Percentiles rank a stretch among this genome's conserved stretches.
These are phyloP conservation scores for Synanthedon andrenaeformis DNA, from an alignment of 2,888 invertebrate genomes.

Conservation along the genomic window DNA sequence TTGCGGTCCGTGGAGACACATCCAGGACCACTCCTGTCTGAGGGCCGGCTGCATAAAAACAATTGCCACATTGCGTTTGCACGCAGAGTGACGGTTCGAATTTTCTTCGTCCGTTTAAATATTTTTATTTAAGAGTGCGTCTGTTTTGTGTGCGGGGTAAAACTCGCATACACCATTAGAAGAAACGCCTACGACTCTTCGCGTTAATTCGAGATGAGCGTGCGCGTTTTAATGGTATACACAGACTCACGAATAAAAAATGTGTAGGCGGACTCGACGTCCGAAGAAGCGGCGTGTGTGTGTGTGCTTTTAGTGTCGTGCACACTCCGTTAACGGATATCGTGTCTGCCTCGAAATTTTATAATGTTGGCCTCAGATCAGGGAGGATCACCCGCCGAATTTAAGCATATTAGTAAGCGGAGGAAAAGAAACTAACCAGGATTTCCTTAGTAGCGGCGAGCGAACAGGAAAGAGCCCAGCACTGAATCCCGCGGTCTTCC, in stretches of 20 bases:
- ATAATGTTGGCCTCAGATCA: neutral
- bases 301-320: neutral
- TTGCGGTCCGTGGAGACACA: no score
- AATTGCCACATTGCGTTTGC: neutral
- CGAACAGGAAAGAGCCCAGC: neutral
- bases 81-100: neutral
- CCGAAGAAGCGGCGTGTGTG: neutral
- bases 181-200: neutral
- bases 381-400: conserved; percentile 16
- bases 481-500: no score
- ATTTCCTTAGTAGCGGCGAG: conserved; percentile 73
- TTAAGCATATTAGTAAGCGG: conserved; percentile 74
- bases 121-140: no score
- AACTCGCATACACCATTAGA: neutral
- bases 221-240: no score
- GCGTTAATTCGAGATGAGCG: neutral
- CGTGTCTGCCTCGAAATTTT: neutral
- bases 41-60: neutral
- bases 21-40: no score
- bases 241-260: no score
- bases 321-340: neutral
- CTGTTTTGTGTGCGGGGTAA: neutral
- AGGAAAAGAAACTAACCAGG: conserved; percentile 75
- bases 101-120: no score
- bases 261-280: no score